phyloP scores from a whole-genome alignment of 2,113 vertebrate genomes.

The Nothocercus julius region DNA sequence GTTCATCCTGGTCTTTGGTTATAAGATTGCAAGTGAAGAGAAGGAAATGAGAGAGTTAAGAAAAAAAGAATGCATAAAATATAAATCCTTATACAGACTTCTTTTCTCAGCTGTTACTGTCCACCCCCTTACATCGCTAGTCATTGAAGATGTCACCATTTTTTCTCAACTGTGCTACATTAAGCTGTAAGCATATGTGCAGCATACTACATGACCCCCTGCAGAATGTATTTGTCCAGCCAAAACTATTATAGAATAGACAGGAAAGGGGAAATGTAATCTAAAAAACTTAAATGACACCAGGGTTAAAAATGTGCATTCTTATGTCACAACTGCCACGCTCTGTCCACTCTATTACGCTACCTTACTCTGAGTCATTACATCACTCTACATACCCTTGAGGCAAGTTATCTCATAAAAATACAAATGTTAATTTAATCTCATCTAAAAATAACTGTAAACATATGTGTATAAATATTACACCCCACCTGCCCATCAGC shows the following conservation, averaged over 20 bases:
- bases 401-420: conserved; percentile 6
- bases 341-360: conserved; percentile 27
- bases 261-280: background rate
- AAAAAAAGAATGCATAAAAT: background rate
- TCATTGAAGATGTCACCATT: background rate
- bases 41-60: background rate
- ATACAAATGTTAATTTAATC: conserved; percentile 49
- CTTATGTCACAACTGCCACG: background rate
- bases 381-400: conserved; percentile 18
- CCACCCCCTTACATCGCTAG: background rate
- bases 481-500: conserved; percentile 78
- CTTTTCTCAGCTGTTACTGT: background rate
- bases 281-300: background rate
- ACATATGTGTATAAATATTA: conserved; percentile 73
- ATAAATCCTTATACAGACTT: fast-evolving
- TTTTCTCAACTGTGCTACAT: background rate
- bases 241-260: background rate
- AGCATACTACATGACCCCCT: fast-evolving
- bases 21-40: background rate
- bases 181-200: background rate
- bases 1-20: background rate
- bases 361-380: conserved; percentile 23
- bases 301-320: background rate
- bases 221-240: background rate
- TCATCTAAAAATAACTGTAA: conserved; percentile 80